Evolutionary conservation across 2,888 invertebrate species (phyloP).

Genomic region (Lamproptera curius): DNA sequence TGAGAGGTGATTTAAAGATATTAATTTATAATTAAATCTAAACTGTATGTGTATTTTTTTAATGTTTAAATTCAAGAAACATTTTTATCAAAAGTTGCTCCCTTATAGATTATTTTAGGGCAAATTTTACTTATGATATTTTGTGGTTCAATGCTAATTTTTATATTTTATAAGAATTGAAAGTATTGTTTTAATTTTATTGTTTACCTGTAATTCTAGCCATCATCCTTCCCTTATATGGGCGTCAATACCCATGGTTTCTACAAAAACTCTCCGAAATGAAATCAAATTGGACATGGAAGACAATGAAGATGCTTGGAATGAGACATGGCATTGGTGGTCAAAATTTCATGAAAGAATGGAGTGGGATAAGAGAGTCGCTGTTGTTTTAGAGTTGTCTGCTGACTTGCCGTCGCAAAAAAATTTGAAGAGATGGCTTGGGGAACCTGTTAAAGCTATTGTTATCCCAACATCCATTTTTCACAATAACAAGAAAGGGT

Average conservation of each 20-base stretch:
- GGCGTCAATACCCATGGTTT: constrained; percentile 83
- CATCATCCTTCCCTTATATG: constrained; percentile 77
- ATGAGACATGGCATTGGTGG: constrained; percentile 91
- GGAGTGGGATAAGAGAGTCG: constrained; percentile 78
- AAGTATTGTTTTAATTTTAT: too few relatives aligned
- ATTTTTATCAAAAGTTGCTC: too few relatives aligned
- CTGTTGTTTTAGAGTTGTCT: constrained; percentile 88
- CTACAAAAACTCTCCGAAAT: constrained; percentile 41
- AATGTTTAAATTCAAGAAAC: too few relatives aligned
- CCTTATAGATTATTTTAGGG: too few relatives aligned
- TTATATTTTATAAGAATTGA: too few relatives aligned
- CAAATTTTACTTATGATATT: too few relatives aligned
- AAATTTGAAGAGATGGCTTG: constrained; percentile 91
- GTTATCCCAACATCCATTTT: constrained; percentile 91
- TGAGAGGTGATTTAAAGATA: too few relatives aligned
- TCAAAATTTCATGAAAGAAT: constrained; percentile 81
- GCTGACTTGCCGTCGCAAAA: constrained; percentile 86
- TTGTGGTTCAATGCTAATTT: too few relatives aligned
- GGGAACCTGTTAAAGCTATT: constrained; percentile 94
- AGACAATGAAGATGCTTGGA: constrained; percentile 61
- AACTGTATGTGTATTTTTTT: too few relatives aligned
- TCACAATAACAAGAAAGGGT: constrained; percentile 94
- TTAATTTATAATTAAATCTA: too few relatives aligned
- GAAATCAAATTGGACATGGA: constrained; percentile 35
- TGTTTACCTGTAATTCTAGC: too few relatives aligned